Evolutionary conservation across 2,888 invertebrate species (phyloP).

Genomic region (Artemia sinica): DNA sequence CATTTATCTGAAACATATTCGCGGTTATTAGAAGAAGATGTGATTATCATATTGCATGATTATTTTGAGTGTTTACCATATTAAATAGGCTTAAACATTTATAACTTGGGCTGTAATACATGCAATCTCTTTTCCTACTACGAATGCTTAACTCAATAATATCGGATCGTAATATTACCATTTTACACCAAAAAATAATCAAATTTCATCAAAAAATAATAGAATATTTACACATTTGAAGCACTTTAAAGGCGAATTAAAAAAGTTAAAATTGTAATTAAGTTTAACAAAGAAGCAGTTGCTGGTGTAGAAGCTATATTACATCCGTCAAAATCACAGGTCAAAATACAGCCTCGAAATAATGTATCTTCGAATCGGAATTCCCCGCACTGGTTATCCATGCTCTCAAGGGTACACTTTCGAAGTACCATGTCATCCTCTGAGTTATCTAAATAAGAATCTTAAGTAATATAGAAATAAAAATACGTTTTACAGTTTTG

Average conservation of each 20-base stretch:
- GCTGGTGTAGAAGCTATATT: constrained; percentile 29
- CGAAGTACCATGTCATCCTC: constrained; percentile 34
- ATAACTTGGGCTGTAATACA: no score
- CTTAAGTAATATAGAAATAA: no score
- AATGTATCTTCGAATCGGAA: constrained; percentile 34
- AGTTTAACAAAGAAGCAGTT: not conserved
- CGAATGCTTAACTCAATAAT: no score
- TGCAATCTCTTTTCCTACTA: no score
- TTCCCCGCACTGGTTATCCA: constrained; percentile 37
- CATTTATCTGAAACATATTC: no score
- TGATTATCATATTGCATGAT: no score
- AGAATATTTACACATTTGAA: not conserved
- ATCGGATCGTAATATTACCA: no score
- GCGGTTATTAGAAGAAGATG: no score
- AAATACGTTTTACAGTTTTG: no score
- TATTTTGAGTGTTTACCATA: no score
- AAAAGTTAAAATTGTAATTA: not conserved
- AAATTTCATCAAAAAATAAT: not conserved
- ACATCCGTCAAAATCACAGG: constrained; percentile 37
- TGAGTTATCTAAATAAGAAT: constrained; percentile 29
- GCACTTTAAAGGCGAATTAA: constrained; percentile 1
- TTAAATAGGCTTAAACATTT: no score
- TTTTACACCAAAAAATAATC: no score
- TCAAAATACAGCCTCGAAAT: constrained; percentile 37
- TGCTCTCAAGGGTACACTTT: constrained; percentile 30